Evolutionary conservation across 2,888 invertebrate species (phyloP), one percentile per base, ranked within the genome.

Genomic region (Xestia sexstrigata): DNA sequence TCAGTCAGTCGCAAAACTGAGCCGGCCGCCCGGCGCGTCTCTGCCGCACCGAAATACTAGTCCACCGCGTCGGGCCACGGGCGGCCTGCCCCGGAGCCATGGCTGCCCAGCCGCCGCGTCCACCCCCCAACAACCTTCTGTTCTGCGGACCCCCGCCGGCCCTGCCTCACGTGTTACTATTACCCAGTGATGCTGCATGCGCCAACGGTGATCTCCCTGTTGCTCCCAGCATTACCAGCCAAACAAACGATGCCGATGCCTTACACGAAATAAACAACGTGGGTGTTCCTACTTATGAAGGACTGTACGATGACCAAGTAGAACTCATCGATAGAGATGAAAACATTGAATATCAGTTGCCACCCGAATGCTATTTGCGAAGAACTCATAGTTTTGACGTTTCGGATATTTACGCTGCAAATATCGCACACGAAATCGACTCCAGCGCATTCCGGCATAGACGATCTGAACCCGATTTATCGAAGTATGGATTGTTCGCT

Each of bases 1-100:
- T 96, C 95, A 96, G 96, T 96, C 96, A 96, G 96, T 96, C 95
- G 95, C 95, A 94, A 95, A 95, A 93, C 93, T 95, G 93, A 92
- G 95, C 94, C 95, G 95, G 95, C 94, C 95, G 96, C 95, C 95
- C 95, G 96, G 93, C 94, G 95, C 94, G 94, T 95, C 94, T 94
- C 93, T 92, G 92, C 92, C 93, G 93, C 91, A 93, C 91, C 89
- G 91, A 92, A 93, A 94, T 92, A 91, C 90, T 90, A 92, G 92
- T 93, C 93, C 93, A 93, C 92, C 93, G 93, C 93, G 93, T 93
- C 93, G 93, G 96, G 94, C 94, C 91, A 91, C 92, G 93, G 93
- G 93, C 93, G 93, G 92, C 90, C 92, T 88, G 91, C 88, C 95
- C 93, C 91, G 92, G 91, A 93, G 93, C 94, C 94, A 96, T 95